Evolutionary conservation across 2,888 invertebrate species (phyloP).

Genomic region (Cloeon dipterum): DNA sequence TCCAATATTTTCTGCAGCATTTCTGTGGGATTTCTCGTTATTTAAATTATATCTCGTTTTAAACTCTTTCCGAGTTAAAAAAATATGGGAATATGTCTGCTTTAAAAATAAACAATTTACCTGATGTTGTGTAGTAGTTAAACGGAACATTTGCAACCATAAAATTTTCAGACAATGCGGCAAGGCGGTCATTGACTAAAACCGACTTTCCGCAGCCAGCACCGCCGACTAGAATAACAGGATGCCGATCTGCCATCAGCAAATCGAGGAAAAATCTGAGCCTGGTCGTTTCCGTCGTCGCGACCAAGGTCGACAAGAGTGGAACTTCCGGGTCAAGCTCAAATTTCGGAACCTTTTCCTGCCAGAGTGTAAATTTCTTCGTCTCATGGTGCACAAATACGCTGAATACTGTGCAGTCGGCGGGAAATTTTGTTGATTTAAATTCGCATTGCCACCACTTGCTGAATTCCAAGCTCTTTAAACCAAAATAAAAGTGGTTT

Average conservation of each 20-base stretch:
- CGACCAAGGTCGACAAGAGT: constrained; percentile 62
- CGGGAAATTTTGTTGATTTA: constrained; percentile 72
- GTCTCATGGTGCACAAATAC: constrained; percentile 72
- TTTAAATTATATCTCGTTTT: not conserved
- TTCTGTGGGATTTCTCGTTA: constrained; percentile 22
- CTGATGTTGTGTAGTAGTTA: constrained; percentile 85
- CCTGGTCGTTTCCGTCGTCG: constrained; percentile 74
- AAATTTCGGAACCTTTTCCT: constrained; percentile 51
- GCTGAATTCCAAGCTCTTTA: constrained; percentile 45
- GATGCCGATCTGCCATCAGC: constrained; percentile 49
- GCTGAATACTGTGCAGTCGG: constrained; percentile 61
- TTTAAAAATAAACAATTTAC: too few relatives aligned
- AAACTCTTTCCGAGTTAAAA: too few relatives aligned
- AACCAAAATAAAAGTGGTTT: too few relatives aligned
- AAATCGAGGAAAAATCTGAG: constrained; percentile 72
- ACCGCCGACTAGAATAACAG: constrained; percentile 75
- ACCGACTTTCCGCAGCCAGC: constrained; percentile 87
- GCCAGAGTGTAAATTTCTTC: constrained; percentile 73
- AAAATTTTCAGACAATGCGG: constrained; percentile 46
- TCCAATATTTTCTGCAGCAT: constrained; percentile 74
- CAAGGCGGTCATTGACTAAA: constrained; percentile 64
- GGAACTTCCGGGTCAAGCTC: constrained; percentile 73
- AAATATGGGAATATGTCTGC: not conserved
- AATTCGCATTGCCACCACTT: constrained; percentile 91
- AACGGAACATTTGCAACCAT: constrained; percentile 75